Conservation (phyloP, 2,888 invertebrate genomes). For the Xiphydria camelus region DNA sequence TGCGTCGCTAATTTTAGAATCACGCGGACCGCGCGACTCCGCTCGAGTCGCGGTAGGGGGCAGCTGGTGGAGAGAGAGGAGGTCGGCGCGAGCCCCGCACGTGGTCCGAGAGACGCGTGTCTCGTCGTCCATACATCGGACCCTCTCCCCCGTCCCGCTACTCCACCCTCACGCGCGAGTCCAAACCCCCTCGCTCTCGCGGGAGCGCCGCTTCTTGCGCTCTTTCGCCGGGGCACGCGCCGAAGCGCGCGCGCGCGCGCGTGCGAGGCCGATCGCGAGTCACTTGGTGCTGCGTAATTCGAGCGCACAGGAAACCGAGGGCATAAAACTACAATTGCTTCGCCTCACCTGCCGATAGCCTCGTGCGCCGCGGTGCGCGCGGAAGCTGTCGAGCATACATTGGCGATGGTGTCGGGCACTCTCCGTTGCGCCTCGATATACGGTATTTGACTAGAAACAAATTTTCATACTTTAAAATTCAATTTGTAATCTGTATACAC, state of each 20-base stretch:
- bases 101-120: constrained; percentile 24
- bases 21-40: constrained; percentile 34
- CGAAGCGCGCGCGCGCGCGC: not conserved
- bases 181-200: constrained; percentile 6
- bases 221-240: constrained; percentile 13
- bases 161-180: constrained; percentile 7
- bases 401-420: not conserved
- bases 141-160: constrained; percentile 7
- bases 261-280: no score
- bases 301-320: constrained; percentile 19
- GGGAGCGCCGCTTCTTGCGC: constrained; percentile 2
- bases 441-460: no score
- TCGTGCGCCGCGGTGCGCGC: no score
- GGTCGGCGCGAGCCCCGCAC: constrained; percentile 34
- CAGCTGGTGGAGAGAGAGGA: constrained; percentile 50
- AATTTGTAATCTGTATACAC: no score
- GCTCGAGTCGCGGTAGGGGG: constrained; percentile 43
- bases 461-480: no score
- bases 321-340: constrained; percentile 14
- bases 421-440: no score
- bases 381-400: no score
- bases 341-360: no score
- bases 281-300: constrained; percentile 16
- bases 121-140: no score
- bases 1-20: constrained; percentile 46